Base-by-base conservation (phyloP, 64 coral and sea anemone genomes). In the Actinia tenebrosa region DNA sequence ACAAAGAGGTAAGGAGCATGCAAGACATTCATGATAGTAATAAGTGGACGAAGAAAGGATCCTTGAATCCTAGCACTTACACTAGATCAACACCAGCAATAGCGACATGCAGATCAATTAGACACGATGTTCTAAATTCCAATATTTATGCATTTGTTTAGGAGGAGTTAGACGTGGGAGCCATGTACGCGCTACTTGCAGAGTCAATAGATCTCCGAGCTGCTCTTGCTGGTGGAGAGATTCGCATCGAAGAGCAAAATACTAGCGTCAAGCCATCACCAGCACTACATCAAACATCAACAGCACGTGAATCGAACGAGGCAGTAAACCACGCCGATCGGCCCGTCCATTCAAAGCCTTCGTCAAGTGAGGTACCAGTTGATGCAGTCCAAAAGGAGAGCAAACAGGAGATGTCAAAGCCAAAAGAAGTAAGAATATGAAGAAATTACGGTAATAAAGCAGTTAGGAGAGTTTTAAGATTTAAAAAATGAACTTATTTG, bases 171-270 rank as follows among this genome's bases (percentile, higher is more conserved):
- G 69, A n/a, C 14, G 5, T 75, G 25, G 20, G 13, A 42, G 10
- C 26, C 23, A 81, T 81, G 79, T 81, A 25, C n/a, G 79, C 44
- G 79, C 46, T 81, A n/a, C 79, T 81, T 18, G 79, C 43, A 17
- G 79, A 81, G 50, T 25, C 79, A 53, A 53, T 16, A 53, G 79
- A 81, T n/a, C 44, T 81, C 18, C 43, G 50, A 81, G 79, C 44
- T 52, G 79, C 79, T 0, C 6, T 81, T 18, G 44, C 43, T 20
- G 4, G 79, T 53, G 79, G 79, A 19, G 79, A 81, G 53, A 81
- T 81, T 22, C 79, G 50, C 17, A 81, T 81, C 27, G 79, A 75
- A 53, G 50, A 81, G 44, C 64, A 69, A n/a, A 75, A 75, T 1
- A 42, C 26, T 4, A 25, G 10, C 3, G 26, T 15, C 3, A 42